These are phyloP conservation scores for Loripinus fragilis DNA, from an alignment of 2,888 invertebrate species.

Conservation along the genomic window DNA sequence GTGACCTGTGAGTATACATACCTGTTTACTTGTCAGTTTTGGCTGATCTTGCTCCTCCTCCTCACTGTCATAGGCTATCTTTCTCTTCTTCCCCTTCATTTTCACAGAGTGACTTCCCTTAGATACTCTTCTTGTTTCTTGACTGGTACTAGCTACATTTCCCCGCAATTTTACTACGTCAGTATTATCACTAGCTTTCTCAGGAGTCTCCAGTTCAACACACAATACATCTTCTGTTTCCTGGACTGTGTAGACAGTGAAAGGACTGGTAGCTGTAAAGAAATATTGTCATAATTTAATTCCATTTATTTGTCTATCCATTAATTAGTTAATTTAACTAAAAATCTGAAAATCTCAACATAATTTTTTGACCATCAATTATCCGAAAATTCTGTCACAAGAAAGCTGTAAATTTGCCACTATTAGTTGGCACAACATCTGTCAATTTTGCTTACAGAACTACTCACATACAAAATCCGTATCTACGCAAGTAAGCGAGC, in stretches of 20 bases:
- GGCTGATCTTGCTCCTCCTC: constrained; percentile 37
- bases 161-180: neutral
- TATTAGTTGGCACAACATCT: no score
- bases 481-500: no score
- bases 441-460: no score
- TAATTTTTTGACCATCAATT: no score
- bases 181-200: neutral
- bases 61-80: constrained; percentile 28
- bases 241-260: constrained; percentile 47
- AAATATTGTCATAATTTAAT: no score
- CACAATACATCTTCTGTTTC: constrained; percentile 50
- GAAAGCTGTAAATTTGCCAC: no score
- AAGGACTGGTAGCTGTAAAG: constrained; percentile 6
- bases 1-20: no score
- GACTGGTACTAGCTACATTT: neutral
- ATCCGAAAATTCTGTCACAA: no score
- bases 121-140: constrained; percentile 14
- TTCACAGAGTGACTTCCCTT: constrained; percentile 17
- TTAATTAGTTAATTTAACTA: no score
- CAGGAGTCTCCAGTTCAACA: constrained; percentile 52
- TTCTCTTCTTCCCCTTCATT: constrained; percentile 39
- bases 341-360: no score
- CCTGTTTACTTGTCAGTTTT: constrained; percentile 79
- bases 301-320: no score
- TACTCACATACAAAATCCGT: no score